Evolutionary conservation across 2,113 vertebrate genomes (phyloP).

Genomic region (Poecilia latipinna): DNA sequence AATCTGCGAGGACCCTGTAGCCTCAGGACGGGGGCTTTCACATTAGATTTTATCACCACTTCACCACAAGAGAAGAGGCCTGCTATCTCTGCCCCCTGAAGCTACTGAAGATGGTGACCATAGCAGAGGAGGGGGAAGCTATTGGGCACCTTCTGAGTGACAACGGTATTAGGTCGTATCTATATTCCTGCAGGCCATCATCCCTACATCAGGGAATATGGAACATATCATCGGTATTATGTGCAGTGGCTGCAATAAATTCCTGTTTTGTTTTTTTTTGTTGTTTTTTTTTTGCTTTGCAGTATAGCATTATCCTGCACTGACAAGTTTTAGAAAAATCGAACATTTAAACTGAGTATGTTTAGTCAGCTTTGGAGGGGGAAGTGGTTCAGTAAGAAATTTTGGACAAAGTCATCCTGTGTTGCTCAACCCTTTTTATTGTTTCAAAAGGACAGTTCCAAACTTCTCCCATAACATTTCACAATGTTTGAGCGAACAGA

Average conservation of each 20-base stretch:
- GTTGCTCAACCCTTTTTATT: too few relatives aligned
- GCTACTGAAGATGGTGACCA: slow-evolving; percentile 65
- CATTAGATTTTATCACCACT: slow-evolving; percentile 68
- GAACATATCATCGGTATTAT: slow-evolving; percentile 16
- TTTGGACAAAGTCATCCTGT: too few relatives aligned
- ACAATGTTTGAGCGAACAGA: too few relatives aligned
- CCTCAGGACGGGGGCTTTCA: slow-evolving; percentile 55
- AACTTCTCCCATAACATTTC: too few relatives aligned
- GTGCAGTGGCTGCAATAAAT: not conserved
- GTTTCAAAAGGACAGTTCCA: too few relatives aligned
- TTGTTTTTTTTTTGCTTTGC: not conserved
- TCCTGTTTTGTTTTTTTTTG: not conserved
- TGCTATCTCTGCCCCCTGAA: slow-evolving; percentile 63
- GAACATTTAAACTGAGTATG: too few relatives aligned
- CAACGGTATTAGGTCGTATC: slow-evolving; percentile 46
- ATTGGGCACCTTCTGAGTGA: slow-evolving; percentile 47
- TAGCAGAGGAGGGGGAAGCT: slow-evolving; percentile 33
- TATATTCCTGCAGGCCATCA: slow-evolving; percentile 17
- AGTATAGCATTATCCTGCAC: not conserved
- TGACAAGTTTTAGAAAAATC: too few relatives aligned
- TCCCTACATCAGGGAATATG: not conserved
- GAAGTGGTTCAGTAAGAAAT: too few relatives aligned
- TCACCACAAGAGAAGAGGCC: slow-evolving; percentile 53
- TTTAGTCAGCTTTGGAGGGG: too few relatives aligned
- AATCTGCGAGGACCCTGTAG: slow-evolving; percentile 48